Evolutionary conservation across 2,113 vertebrate genomes (phyloP).

Genomic region (Turnix velox): DNA sequence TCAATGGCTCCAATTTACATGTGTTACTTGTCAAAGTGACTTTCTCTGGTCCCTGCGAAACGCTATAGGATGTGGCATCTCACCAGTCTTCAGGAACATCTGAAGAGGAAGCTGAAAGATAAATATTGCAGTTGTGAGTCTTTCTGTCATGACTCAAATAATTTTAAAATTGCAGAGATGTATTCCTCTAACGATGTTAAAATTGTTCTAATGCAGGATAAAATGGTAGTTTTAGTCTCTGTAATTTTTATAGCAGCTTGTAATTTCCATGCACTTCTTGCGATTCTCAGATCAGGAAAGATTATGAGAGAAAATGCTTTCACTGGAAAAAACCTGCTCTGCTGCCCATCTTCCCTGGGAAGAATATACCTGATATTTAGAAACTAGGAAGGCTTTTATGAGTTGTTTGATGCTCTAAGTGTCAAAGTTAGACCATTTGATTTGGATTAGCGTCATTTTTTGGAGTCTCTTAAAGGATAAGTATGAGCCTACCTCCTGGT

Average conservation of each 20-base stretch:
- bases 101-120: conserved; percentile 73
- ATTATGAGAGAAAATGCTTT: conserved; percentile 33
- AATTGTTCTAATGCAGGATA: conserved; percentile 79
- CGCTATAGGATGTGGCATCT: conserved; percentile 65
- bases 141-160: conserved; percentile 81
- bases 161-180: conserved; percentile 80
- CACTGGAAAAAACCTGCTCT: conserved; percentile 20
- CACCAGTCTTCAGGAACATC: conserved; percentile 67
- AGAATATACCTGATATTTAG: conserved; percentile 2
- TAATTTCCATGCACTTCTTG: conserved; percentile 75
- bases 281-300: conserved; percentile 43
- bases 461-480: background rate
- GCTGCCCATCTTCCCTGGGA: background rate
- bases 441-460: background rate
- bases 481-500: background rate
- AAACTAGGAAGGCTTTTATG: background rate
- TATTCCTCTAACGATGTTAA: conserved; percentile 77
- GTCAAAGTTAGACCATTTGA: conserved; percentile 11
- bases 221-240: conserved; percentile 77
- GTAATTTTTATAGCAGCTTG: conserved; percentile 79
- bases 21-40: conserved; percentile 67
- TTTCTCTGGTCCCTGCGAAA: conserved; percentile 56
- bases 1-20: conserved; percentile 58
- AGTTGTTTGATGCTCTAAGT: conserved; percentile 10
- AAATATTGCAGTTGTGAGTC: conserved; percentile 81